A percentile compares a stretch with the other conserved stretches of the same genome.
These are phyloP conservation scores for Lumbricus terrestris DNA, from an alignment of 2,888 invertebrate species.

Conservation along the genomic window DNA sequence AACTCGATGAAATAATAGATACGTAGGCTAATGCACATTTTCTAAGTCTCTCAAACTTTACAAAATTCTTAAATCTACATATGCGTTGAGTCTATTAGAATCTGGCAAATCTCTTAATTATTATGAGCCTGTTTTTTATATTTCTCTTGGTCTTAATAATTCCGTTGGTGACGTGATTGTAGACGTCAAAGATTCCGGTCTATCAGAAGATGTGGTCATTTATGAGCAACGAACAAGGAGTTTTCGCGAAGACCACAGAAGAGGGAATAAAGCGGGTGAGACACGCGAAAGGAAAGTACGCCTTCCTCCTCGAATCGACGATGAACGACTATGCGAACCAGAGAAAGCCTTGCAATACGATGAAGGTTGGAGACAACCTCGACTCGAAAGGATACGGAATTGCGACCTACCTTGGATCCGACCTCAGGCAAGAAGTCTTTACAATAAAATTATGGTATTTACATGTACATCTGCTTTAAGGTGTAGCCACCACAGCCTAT, in stretches of 20 bases:
- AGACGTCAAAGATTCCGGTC: conserved; percentile 83
- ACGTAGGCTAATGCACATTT: too few species aligned
- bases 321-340: conserved; percentile 82
- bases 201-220: conserved; percentile 96
- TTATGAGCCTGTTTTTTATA: too few species aligned
- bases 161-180: too few species aligned
- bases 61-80: too few species aligned
- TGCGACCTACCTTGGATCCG: conserved; percentile 84
- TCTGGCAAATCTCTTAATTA: too few species aligned
- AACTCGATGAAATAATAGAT: too few species aligned
- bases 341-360: conserved; percentile 69
- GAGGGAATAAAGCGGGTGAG: conserved; percentile 66
- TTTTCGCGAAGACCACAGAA: conserved; percentile 71
- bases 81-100: too few species aligned
- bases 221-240: conserved; percentile 80
- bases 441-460: too few species aligned
- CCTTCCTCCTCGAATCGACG: conserved; percentile 63
- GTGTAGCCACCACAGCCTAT: too few species aligned
- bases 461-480: too few species aligned
- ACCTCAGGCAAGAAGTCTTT: conserved; percentile 74
- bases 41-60: too few species aligned
- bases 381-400: conserved; percentile 84
- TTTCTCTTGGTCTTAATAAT: too few species aligned
- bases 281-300: conserved; percentile 68
- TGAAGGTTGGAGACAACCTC: conserved; percentile 75